These are phyloP conservation scores for Acrobasis consociella DNA, from an alignment of 2,888 invertebrate species.

Conservation along the genomic window DNA sequence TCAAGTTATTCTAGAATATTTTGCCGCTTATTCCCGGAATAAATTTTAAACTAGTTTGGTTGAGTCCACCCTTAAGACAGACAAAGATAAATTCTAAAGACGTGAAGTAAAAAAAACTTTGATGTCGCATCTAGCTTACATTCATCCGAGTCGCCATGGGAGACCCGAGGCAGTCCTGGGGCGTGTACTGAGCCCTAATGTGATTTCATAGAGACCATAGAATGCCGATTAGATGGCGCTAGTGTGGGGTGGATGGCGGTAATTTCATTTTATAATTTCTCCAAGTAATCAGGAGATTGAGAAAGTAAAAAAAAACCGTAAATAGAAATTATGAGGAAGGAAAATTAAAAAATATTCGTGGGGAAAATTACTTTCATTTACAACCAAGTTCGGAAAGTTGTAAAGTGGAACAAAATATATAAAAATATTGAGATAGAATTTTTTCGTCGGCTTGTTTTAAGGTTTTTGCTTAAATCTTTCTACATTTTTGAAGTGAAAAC, in stretches of 20 bases:
- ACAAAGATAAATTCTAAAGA: no score
- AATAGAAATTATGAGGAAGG: constrained; percentile 12
- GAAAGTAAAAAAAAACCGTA: constrained; percentile 12
- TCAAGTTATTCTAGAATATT: no score
- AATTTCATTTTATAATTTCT: constrained; percentile 42
- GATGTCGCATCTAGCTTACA: constrained; percentile 41
- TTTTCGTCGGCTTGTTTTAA: no score
- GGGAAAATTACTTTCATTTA: neutral
- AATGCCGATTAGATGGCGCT: constrained; percentile 58
- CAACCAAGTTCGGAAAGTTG: neutral
- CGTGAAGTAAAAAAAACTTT: neutral
- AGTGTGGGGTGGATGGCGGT: constrained; percentile 33
- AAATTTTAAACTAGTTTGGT: no score
- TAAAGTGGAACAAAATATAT: neutral
- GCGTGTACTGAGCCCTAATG: constrained; percentile 67
- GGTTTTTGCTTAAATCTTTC: no score
- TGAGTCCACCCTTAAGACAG: no score
- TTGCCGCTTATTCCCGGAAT: no score
- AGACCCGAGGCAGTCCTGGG: constrained; percentile 62
- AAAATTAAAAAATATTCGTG: constrained; percentile 15
- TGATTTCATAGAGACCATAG: constrained; percentile 77
- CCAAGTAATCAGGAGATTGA: constrained; percentile 33
- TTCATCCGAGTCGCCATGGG: constrained; percentile 40
- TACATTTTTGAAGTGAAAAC: no score
- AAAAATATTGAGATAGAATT: no score